phyloP scores from a whole-genome alignment of 53 echinoderm and acorn worm genomes.

The Arbacia lixula region DNA sequence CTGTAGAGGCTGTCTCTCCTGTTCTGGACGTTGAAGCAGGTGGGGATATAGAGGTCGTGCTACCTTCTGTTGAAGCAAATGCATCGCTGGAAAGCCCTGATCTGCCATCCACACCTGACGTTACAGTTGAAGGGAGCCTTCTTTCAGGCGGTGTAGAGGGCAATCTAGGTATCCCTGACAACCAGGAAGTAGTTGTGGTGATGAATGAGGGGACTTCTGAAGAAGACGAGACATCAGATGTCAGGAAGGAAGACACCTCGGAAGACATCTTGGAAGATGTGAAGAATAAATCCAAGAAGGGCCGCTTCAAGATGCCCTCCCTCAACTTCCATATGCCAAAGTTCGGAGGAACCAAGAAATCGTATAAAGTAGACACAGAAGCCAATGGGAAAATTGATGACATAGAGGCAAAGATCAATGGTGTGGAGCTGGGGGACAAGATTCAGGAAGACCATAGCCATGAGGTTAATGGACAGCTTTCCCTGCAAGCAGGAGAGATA shows the following conservation, averaged over 20 bases:
- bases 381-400: constrained; percentile 17
- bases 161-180: background rate
- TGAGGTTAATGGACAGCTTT: constrained; percentile 9
- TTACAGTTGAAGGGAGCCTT: background rate
- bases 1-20: background rate
- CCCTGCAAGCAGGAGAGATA: background rate
- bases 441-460: background rate
- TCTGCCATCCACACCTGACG: background rate
- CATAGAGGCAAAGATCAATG: background rate
- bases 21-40: background rate
- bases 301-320: constrained; percentile 66
- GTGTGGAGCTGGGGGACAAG: background rate
- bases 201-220: constrained; percentile 50
- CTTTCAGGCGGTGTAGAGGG: background rate
- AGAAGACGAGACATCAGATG: constrained; percentile 19
- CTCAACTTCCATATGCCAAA: constrained; percentile 71
- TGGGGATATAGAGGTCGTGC: background rate
- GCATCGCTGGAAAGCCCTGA: background rate
- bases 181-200: constrained; percentile 33
- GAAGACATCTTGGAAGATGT: background rate
- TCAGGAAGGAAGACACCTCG: constrained; percentile 2
- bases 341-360: constrained; percentile 61
- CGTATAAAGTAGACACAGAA: constrained; percentile 19
- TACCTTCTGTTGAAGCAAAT: constrained; percentile 1
- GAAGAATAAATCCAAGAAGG: constrained; percentile 53